These are phyloP conservation scores for Platycercus adscitus DNA, from an alignment of 2,113 vertebrate genomes.

Conservation along the genomic window DNA sequence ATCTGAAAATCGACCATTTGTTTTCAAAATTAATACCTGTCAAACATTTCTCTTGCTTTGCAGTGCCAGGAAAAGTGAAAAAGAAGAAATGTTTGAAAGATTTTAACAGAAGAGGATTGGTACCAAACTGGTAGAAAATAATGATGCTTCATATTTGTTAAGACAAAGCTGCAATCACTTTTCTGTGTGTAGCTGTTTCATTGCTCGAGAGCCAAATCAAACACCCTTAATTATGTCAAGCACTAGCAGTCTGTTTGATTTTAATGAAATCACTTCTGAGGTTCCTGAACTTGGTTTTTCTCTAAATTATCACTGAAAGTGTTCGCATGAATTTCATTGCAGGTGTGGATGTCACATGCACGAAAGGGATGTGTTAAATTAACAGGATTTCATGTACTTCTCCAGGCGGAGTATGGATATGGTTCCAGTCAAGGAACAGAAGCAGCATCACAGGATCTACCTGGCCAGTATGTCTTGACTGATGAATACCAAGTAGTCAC, in stretches of 20 bases:
- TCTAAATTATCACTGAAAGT: not conserved
- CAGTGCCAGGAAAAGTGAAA: not conserved
- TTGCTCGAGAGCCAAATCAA: not conserved
- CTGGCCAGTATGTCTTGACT: not conserved
- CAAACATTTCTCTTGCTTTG: conserved; percentile 48
- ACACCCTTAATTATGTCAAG: not conserved
- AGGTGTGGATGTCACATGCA: not conserved
- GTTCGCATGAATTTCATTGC: not conserved
- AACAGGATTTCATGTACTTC: not conserved
- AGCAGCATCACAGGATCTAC: not conserved
- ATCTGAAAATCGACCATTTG: conserved; percentile 57
- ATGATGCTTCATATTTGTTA: not conserved
- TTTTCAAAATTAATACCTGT: conserved; percentile 76
- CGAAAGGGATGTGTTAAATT: not conserved
- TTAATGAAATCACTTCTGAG: conserved; percentile 11
- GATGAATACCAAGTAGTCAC: not conserved
- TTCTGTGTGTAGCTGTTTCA: not conserved
- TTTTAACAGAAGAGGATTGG: not conserved
- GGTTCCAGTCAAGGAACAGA: not conserved
- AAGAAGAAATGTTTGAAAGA: conserved; percentile 49
- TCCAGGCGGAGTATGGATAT: not conserved
- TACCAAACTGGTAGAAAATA: not conserved
- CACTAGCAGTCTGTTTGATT: conserved; percentile 23
- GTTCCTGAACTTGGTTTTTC: not conserved
- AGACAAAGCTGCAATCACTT: conserved; percentile 36